phyloP scores from a whole-genome alignment of 2,113 vertebrate species.

The Sylvilagus bachmani region DNA sequence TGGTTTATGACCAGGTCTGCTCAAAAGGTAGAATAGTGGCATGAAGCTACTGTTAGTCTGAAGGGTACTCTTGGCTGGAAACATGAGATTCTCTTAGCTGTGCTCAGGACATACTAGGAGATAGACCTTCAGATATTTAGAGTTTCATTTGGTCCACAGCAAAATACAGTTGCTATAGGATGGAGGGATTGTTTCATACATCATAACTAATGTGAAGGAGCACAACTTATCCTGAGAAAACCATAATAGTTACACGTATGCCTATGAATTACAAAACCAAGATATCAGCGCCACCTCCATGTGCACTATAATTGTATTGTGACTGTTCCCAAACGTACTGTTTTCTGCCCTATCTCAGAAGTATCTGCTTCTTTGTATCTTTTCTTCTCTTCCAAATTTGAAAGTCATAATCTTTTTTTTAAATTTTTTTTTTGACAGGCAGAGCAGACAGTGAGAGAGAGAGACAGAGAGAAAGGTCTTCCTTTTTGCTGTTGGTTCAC shows the following conservation, averaged over 20 bases:
- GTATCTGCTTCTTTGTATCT: neutral
- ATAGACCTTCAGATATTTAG: neutral
- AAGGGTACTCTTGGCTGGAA: neutral
- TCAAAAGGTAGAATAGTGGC: neutral
- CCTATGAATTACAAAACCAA: neutral
- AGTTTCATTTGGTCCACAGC: neutral
- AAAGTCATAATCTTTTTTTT: neutral
- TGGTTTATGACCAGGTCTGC: neutral
- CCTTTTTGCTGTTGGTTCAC: no score
- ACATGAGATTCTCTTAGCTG: neutral
- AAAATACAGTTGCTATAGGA: neutral
- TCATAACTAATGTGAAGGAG: constrained; percentile 12
- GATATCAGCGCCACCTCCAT: neutral
- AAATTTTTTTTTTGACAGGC: no score
- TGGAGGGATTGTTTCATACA: neutral
- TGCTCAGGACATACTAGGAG: neutral
- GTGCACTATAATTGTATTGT: neutral
- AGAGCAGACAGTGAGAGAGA: no score
- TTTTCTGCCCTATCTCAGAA: neutral
- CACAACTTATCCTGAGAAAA: constrained; percentile 15
- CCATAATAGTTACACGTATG: neutral
- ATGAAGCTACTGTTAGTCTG: neutral
- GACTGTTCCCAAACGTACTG: neutral
- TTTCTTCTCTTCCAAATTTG: neutral
- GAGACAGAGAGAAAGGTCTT: no score